Percentiles rank a stretch among this genome's conserved stretches.
phyloP scores from a whole-genome alignment of 1,140 invertebrate species.

The Andricus grossulariae region DNA sequence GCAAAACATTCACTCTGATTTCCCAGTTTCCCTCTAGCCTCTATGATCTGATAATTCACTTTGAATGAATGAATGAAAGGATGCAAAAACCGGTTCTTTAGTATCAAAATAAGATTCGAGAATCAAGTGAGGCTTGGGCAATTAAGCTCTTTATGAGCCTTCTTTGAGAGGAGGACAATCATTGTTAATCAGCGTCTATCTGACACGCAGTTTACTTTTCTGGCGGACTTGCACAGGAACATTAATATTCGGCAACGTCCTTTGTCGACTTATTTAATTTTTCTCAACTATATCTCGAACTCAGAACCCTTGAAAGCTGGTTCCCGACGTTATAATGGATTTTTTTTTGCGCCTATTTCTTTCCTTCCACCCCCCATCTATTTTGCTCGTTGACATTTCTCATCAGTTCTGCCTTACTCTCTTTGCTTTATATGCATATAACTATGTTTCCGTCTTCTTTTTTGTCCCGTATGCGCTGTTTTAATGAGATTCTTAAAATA shows the following conservation, averaged over 20 bases:
- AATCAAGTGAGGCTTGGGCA: neutral
- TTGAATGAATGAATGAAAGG: too few relatives aligned
- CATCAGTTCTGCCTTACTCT: constrained; percentile 25
- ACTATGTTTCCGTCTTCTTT: neutral
- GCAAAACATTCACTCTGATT: too few relatives aligned
- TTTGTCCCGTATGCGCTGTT: constrained; percentile 1
- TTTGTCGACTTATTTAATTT: constrained; percentile 29
- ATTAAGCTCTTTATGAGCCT: constrained; percentile 1
- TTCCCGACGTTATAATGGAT: constrained; percentile 27
- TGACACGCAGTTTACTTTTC: neutral
- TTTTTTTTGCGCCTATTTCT: constrained; percentile 14
- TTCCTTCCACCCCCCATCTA: constrained; percentile 14
- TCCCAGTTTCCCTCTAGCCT: too few relatives aligned
- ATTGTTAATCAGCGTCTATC: neutral
- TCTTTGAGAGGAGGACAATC: neutral
- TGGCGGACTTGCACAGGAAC: neutral
- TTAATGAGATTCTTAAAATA: constrained; percentile 30
- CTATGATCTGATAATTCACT: too few relatives aligned
- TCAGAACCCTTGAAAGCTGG: constrained; percentile 7
- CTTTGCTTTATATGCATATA: constrained; percentile 22
- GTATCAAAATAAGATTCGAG: neutral
- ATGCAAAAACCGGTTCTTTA: neutral
- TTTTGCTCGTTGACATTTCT: constrained; percentile 28
- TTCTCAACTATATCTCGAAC: constrained; percentile 11
- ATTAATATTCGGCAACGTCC: constrained; percentile 28